Conservation (phyloP, 2,113 vertebrate genomes). For the Regulus satrapa region DNA sequence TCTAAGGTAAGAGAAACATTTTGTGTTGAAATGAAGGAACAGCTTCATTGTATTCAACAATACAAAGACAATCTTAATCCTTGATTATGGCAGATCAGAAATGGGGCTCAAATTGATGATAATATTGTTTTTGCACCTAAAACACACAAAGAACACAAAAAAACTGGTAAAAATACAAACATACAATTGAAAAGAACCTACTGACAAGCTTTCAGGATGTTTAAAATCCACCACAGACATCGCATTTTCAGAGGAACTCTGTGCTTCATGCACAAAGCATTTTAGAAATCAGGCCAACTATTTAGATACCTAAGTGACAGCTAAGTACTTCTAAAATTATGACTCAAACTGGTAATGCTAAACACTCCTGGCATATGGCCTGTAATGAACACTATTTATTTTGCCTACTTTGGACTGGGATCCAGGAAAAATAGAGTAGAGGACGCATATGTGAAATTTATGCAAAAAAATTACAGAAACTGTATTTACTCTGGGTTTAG, state of each 20-base stretch:
- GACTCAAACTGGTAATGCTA: not conserved
- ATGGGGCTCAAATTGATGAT: not conserved
- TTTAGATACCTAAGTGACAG: constrained; percentile 2
- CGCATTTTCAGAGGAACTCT: not conserved
- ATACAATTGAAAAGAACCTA: not conserved
- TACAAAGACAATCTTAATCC: not conserved
- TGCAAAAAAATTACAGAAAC: not conserved
- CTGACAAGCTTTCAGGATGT: not conserved
- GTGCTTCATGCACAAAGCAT: not conserved
- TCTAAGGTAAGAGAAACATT: not conserved
- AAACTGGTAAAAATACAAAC: not conserved
- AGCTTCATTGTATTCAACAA: too few species aligned
- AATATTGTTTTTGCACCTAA: not conserved
- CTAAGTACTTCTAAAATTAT: not conserved
- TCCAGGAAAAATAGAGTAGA: not conserved
- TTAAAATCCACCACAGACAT: not conserved
- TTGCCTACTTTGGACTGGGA: not conserved
- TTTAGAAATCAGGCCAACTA: constrained; percentile 1
- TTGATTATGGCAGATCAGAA: not conserved
- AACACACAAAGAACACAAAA: not conserved
- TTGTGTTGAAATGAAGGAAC: not conserved
- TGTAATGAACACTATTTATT: not conserved
- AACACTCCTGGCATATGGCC: not conserved
- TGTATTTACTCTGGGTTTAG: not conserved
- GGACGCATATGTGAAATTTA: not conserved